phyloP scores from a whole-genome alignment of 2,113 vertebrate genomes.

The Tupaia tana region DNA sequence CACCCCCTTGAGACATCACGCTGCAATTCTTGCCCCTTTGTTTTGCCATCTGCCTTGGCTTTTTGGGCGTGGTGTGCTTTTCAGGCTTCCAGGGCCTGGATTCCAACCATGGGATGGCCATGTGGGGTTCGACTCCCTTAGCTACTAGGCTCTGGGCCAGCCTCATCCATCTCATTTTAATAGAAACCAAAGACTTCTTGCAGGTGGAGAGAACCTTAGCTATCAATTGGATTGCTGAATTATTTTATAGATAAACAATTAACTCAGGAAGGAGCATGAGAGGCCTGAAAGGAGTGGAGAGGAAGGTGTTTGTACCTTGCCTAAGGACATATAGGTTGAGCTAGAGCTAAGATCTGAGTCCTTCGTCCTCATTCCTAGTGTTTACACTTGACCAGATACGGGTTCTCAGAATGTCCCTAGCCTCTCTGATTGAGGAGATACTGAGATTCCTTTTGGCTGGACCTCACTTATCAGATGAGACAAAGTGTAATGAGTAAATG shows the following conservation, averaged over 20 bases:
- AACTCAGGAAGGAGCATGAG: not conserved
- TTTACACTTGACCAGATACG: not conserved
- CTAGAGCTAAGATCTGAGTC: not conserved
- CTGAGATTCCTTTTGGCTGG: conserved; percentile 50
- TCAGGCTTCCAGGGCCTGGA: too few relatives aligned
- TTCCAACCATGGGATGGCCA: too few relatives aligned
- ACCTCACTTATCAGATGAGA: conserved; percentile 19
- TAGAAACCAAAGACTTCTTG: not conserved
- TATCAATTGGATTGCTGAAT: not conserved
- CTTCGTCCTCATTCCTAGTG: not conserved
- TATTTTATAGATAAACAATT: conserved; percentile 44
- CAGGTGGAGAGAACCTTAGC: not conserved
- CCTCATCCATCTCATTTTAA: not conserved
- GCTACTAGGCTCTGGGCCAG: too few relatives aligned
- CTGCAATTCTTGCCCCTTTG: too few relatives aligned
- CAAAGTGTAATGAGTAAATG: conserved; percentile 39
- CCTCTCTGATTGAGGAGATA: not conserved
- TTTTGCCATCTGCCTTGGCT: too few relatives aligned
- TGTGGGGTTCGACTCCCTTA: too few relatives aligned
- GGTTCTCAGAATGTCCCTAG: not conserved
- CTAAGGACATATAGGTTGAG: not conserved
- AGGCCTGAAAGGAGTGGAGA: not conserved
- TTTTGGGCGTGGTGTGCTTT: too few relatives aligned
- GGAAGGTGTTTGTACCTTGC: not conserved
- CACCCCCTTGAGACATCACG: too few relatives aligned